Conservation (phyloP, 2,113 vertebrate genomes). For the Apodemus sylvaticus region DNA sequence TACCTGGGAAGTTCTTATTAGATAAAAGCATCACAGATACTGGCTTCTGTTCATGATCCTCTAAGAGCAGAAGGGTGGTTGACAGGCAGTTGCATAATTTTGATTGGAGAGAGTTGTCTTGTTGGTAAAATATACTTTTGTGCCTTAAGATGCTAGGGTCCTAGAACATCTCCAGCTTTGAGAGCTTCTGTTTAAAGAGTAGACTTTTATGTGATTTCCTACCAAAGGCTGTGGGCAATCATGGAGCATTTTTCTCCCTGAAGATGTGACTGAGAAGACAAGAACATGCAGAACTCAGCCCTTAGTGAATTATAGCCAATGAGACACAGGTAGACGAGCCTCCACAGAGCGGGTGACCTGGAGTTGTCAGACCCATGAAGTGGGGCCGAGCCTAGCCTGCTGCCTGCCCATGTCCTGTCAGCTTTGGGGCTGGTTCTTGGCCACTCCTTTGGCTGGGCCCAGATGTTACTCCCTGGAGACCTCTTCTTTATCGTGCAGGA, state of each 20-base stretch:
- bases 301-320: neutral
- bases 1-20: neutral
- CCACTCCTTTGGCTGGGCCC: neutral
- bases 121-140: neutral
- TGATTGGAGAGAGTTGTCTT: neutral
- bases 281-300: neutral
- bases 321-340: neutral
- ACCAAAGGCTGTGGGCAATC: neutral
- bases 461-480: neutral
- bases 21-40: neutral
- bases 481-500: neutral
- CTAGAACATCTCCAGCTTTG: neutral
- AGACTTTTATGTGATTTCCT: constrained; percentile 1
- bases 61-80: neutral
- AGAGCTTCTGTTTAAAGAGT: neutral
- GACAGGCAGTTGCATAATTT: neutral
- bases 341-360: neutral
- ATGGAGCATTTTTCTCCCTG: neutral
- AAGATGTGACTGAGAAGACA: neutral
- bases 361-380: accelerated
- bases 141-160: neutral
- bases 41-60: neutral
- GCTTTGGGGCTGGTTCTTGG: neutral
- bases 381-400: neutral
- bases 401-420: neutral